Base-by-base conservation (phyloP, 2,797 vertebrate genomes). In the Alosa sapidissima region DNA sequence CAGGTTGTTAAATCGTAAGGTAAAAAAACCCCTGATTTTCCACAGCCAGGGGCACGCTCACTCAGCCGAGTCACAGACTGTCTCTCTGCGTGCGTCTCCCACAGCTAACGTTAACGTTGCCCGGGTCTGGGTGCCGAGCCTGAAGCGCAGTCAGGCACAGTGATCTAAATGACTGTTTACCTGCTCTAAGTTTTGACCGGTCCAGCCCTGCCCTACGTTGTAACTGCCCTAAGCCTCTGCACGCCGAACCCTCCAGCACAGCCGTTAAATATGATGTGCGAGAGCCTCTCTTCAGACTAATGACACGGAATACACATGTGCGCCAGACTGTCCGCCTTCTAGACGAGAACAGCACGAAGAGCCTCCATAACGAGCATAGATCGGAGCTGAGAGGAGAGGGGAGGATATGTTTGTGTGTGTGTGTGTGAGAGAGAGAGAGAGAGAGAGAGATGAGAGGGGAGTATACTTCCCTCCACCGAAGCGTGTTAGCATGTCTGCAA, bases 111-210 rank as follows among this genome's bases (percentile, higher is more conserved):
- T 55, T 55, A 21, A 55, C 36, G 33, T 19, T 10, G 5, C 33
- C 41, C 41, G 68, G 65, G 19, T 72, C 28, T 10, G 28, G 36
- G 65, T 41, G 65, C 65, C 5, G 16, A 6, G 72, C 16, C 65
- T 28, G 54, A 19, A 1, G 54, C 13, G 36, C 19, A 19, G 4
- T 28, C 24, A 28, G 24, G 24, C 28, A 33, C 19, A 5, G 36
- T 41, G 72, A 78, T 45, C 21, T 78, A 47, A 78, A 78, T 47
- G 41, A 78, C 16, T 78, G 72, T 78, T 78, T 78, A 78, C 72
- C 16, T 41, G 14, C 5, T 19, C 72, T 5, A 78, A 78, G 36
- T 78, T 78, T 36, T 6, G n/a, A 62, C 58, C 55, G 3, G n/a
- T 10, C 21, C 51, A 52, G 51, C 13, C 49, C 49, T 11, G 10